These are phyloP conservation scores for Nymphicus hollandicus DNA, from an alignment of 2,113 vertebrate genomes.

Conservation along the genomic window DNA sequence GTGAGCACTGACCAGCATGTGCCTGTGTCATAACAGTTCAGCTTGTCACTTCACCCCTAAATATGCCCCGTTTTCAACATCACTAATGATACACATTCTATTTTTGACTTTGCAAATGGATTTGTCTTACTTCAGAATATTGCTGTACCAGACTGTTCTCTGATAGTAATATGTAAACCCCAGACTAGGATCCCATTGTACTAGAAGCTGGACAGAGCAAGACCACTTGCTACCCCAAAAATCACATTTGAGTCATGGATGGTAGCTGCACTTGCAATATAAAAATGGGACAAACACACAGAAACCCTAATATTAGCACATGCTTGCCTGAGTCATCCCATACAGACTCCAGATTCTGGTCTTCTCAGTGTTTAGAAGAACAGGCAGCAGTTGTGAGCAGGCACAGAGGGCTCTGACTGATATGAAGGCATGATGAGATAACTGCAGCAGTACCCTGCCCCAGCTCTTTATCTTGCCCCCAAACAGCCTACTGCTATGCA, in stretches of 20 bases:
- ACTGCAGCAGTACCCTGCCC: neutral
- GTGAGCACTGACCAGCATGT: neutral
- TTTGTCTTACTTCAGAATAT: neutral
- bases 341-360: neutral
- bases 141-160: neutral
- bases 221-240: neutral
- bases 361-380: neutral
- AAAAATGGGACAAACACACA: neutral
- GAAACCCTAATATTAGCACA: neutral
- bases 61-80: neutral
- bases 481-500: neutral
- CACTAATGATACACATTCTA: neutral
- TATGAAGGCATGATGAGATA: neutral
- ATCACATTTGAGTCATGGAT: neutral
- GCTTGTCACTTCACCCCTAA: neutral
- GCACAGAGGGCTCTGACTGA: slow-evolving; percentile 2
- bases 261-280: neutral
- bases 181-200: neutral
- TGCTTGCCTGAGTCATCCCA: neutral
- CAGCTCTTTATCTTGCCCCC: neutral
- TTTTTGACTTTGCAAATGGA: neutral
- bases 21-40: neutral
- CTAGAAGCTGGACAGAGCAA: neutral
- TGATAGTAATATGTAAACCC: neutral
- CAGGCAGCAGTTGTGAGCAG: rapidly evolving